Evolutionary conservation across 1,140 invertebrate species (phyloP).

Genomic region (Hirudo medicinalis): DNA sequence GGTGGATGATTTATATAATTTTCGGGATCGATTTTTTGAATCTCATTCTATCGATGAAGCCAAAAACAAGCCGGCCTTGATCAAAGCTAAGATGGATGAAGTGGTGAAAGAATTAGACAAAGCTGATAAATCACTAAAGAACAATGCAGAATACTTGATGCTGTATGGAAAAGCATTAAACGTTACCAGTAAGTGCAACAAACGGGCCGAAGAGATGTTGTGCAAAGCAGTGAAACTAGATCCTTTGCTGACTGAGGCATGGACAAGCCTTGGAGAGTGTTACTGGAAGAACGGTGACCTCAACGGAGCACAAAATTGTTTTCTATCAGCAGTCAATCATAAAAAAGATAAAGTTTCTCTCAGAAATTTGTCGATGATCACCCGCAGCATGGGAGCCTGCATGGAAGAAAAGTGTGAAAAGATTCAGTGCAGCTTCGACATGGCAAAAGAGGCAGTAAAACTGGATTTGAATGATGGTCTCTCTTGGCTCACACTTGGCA

Average conservation of each 20-base stretch:
- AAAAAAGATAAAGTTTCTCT: conserved; percentile 68
- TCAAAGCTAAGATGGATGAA: conserved; percentile 52
- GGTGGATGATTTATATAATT: conserved; percentile 55
- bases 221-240: conserved; percentile 73
- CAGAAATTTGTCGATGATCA: conserved; percentile 67
- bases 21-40: conserved; percentile 65
- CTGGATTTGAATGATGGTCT: conserved; percentile 65
- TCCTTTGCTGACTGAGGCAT: conserved; percentile 64
- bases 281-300: conserved; percentile 76
- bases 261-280: conserved; percentile 77
- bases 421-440: conserved; percentile 57
- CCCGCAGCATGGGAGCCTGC: conserved; percentile 52
- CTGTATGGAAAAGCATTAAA: conserved; percentile 64
- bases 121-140: conserved; percentile 27
- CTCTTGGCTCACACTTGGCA: conserved; percentile 62
- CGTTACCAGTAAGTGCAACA: conserved; percentile 53
- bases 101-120: conserved; percentile 10
- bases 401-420: conserved; percentile 50
- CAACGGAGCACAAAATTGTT: conserved; percentile 67
- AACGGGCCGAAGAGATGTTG: conserved; percentile 57
- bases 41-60: conserved; percentile 56
- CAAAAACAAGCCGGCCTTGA: conserved; percentile 50
- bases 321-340: conserved; percentile 63
- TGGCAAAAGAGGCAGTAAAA: conserved; percentile 69
- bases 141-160: conserved; percentile 57